A percentile compares a stretch with the other conserved stretches of the same genome.
phyloP scores from a whole-genome alignment of 2,888 invertebrate genomes.

The Troides aeacus region DNA sequence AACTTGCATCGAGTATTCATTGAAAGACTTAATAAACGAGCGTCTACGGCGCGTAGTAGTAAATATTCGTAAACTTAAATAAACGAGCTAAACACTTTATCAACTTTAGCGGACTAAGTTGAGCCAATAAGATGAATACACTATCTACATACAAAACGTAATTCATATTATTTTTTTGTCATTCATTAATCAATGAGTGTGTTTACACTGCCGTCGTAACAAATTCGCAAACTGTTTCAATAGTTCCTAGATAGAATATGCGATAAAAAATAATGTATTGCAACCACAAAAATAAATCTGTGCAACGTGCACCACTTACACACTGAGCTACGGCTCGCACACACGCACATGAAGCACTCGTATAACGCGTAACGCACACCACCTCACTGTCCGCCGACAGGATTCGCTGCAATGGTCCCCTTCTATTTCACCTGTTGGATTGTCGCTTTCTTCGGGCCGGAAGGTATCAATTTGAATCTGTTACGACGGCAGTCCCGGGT shows the following conservation, averaged over 20 bases:
- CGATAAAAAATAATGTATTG: too few species aligned
- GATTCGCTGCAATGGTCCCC: constrained; percentile 23
- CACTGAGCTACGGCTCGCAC: neutral
- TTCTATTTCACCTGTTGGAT: constrained; percentile 8
- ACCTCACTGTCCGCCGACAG: neutral
- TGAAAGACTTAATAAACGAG: constrained; percentile 1
- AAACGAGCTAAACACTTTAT: constrained; percentile 7
- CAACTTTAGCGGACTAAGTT: neutral
- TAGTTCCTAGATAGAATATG: too few species aligned
- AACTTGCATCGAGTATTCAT: constrained; percentile 17
- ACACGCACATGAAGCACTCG: neutral
- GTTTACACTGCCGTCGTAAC: constrained; percentile 14
- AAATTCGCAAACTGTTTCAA: constrained; percentile 2
- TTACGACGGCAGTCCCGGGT: constrained; percentile 3
- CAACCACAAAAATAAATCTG: too few species aligned
- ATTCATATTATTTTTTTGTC: too few species aligned
- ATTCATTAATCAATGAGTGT: neutral
- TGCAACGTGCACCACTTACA: neutral
- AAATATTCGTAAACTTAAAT: constrained; percentile 19
- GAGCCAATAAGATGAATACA: too few species aligned
- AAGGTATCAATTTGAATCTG: constrained; percentile 2
- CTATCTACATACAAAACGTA: too few species aligned
- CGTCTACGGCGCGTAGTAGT: neutral
- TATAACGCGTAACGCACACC: neutral
- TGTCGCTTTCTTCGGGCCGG: neutral